A percentile compares a stretch with the other conserved stretches of the same genome.
phyloP scores from a whole-genome alignment of 1,140 invertebrate genomes.

The Pissodes strobi region DNA sequence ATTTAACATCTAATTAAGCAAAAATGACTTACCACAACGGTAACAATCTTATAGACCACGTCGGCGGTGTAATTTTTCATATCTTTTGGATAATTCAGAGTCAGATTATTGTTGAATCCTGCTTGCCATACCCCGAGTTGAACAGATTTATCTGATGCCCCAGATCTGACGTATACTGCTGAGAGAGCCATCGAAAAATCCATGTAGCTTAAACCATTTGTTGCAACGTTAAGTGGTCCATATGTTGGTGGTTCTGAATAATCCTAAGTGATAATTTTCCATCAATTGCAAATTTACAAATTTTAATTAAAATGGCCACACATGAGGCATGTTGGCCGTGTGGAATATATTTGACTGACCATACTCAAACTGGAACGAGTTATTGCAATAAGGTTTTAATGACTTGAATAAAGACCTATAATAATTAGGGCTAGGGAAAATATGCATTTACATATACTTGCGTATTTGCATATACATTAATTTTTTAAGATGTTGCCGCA shows the following conservation, averaged over 20 bases:
- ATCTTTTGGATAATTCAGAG: slow-evolving; percentile 64
- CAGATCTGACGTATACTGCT: slow-evolving; percentile 67
- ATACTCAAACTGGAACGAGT: too few species aligned
- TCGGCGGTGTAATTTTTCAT: slow-evolving; percentile 78
- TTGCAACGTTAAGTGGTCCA: slow-evolving; percentile 60
- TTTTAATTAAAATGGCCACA: too few species aligned
- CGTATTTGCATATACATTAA: too few species aligned
- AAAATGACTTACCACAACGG: slow-evolving; percentile 42
- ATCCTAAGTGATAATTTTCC: slow-evolving; percentile 54
- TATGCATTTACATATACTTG: too few species aligned
- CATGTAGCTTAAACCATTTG: slow-evolving; percentile 73
- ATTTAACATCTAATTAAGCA: not conserved
- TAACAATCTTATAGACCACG: slow-evolving; percentile 61
- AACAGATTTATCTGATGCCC: slow-evolving; percentile 66
- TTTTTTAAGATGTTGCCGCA: too few species aligned
- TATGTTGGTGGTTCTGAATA: slow-evolving; percentile 66
- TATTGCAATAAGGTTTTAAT: too few species aligned
- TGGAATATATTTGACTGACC: too few species aligned
- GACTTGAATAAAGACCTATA: too few species aligned
- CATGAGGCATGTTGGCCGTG: too few species aligned
- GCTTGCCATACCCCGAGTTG: slow-evolving; percentile 70
- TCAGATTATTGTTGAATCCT: slow-evolving; percentile 66
- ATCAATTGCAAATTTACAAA: not conserved
- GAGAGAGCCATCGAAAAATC: slow-evolving; percentile 72
- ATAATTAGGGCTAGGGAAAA: too few species aligned